Evolutionary conservation across 1,140 invertebrate genomes (phyloP).

Genomic region (Eubasilissa regina): DNA sequence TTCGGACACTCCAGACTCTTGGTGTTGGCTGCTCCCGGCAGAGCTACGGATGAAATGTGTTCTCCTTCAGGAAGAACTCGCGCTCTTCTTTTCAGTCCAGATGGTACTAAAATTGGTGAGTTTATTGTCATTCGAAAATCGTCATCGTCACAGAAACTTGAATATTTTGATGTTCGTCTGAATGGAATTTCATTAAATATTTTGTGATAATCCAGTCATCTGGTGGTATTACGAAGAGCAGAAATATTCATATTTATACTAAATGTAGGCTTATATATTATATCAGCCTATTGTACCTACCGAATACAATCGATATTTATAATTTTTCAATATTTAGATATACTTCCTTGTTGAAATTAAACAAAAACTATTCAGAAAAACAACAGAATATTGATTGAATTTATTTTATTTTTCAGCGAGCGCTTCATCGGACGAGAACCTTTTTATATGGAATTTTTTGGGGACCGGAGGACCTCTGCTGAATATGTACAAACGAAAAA

Average conservation of each 20-base stretch:
- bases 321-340: no score
- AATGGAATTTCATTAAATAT: no score
- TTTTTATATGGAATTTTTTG: slow-evolving; percentile 56
- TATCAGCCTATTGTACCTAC: no score
- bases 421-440: slow-evolving; percentile 54
- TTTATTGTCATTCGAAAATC: not conserved
- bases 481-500: slow-evolving; percentile 57
- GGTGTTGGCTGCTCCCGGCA: slow-evolving; percentile 38
- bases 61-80: slow-evolving; percentile 39
- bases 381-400: not conserved
- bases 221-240: no score
- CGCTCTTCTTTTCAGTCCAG: slow-evolving; percentile 53
- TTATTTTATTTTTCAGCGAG: slow-evolving; percentile 48
- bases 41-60: slow-evolving; percentile 47
- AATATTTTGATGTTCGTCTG: not conserved
- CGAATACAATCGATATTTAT: no score
- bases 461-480: slow-evolving; percentile 48
- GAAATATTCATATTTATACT: no score
- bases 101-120: slow-evolving; percentile 57
- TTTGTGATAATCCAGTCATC: no score
- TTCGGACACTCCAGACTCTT: slow-evolving; percentile 43
- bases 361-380: no score
- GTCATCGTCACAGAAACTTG: not conserved
- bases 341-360: no score
- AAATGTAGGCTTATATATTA: no score